These are phyloP conservation scores for Phylloscopus collybita DNA, from an alignment of 2,797 vertebrate genomes.

Conservation along the genomic window DNA sequence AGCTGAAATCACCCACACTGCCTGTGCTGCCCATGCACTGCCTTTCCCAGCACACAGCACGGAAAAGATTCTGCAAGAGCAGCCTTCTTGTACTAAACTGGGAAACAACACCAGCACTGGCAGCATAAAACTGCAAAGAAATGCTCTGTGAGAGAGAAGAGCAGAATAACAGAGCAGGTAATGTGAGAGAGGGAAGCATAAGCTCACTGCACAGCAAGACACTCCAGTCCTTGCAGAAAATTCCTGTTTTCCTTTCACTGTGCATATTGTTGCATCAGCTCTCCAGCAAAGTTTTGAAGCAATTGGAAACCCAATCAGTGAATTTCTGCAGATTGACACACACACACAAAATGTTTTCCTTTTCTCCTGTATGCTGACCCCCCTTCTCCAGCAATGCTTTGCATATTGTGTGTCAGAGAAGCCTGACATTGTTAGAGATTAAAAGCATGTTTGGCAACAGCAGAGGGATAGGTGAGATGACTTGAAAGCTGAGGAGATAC, in stretches of 20 bases:
- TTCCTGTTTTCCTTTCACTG: slow-evolving; percentile 5
- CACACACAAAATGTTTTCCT: not conserved
- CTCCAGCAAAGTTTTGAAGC: not conserved
- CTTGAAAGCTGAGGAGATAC: slow-evolving; percentile 30
- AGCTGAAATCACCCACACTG: not conserved
- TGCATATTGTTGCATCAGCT: slow-evolving; percentile 19
- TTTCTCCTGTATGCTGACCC: not conserved
- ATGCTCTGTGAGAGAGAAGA: not conserved
- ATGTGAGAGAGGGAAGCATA: not conserved
- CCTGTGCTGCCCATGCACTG: slow-evolving; percentile 1
- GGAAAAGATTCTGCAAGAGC: not conserved
- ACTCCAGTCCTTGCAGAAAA: not conserved
- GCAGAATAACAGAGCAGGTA: slow-evolving; percentile 17
- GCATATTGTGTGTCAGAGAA: slow-evolving; percentile 20
- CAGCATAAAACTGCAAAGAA: slow-evolving; percentile 3
- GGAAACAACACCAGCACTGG: slow-evolving; percentile 21
- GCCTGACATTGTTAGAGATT: slow-evolving; percentile 15
- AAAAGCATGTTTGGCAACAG: slow-evolving; percentile 30
- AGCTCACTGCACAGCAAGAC: not conserved
- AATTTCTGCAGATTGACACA: slow-evolving; percentile 5
- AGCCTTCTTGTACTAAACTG: not conserved
- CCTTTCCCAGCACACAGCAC: not conserved
- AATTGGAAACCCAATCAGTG: slow-evolving; percentile 10
- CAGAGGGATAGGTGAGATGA: not conserved
- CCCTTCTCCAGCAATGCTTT: not conserved